Percentiles rank a stretch among this genome's conserved stretches.
Conservation (phyloP, 1,140 invertebrate species). For the Drosophila bocki region DNA sequence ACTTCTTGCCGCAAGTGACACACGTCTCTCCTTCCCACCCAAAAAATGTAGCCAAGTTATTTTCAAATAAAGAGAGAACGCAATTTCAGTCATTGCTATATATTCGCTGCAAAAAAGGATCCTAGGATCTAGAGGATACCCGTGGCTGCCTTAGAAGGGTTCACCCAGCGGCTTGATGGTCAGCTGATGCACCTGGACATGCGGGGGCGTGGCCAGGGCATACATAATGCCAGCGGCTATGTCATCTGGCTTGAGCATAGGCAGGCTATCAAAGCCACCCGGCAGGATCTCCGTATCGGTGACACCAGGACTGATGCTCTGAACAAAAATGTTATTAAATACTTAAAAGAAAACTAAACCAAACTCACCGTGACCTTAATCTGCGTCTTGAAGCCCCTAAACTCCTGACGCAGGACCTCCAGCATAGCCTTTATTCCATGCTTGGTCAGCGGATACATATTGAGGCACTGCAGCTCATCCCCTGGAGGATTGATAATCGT, state of each 20-base stretch:
- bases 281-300: constrained; percentile 87
- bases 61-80: constrained; percentile 63
- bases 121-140: neutral
- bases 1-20: constrained; percentile 43
- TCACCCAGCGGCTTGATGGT: constrained; percentile 81
- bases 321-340: constrained; percentile 31
- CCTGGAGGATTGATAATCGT: constrained; percentile 49
- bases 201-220: constrained; percentile 86
- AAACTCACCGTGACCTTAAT: constrained; percentile 87
- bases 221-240: constrained; percentile 87
- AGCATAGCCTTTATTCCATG: constrained; percentile 87
- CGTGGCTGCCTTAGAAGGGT: constrained; percentile 39
- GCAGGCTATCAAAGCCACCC: constrained; percentile 27
- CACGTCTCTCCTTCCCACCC: neutral
- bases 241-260: constrained; percentile 85
- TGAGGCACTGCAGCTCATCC: constrained; percentile 49
- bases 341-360: neutral
- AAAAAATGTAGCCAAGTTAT: constrained; percentile 25
- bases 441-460: constrained; percentile 87
- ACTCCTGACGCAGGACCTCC: constrained; percentile 87
- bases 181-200: constrained; percentile 87
- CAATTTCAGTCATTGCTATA: constrained; percentile 33
- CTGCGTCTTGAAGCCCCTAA: constrained; percentile 86
- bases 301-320: constrained; percentile 87
- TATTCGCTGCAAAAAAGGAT: constrained; percentile 7